Percentiles rank a stretch among this genome's conserved stretches.
Conservation (phyloP, 2,888 invertebrate genomes). For the Sinelater perroti region DNA sequence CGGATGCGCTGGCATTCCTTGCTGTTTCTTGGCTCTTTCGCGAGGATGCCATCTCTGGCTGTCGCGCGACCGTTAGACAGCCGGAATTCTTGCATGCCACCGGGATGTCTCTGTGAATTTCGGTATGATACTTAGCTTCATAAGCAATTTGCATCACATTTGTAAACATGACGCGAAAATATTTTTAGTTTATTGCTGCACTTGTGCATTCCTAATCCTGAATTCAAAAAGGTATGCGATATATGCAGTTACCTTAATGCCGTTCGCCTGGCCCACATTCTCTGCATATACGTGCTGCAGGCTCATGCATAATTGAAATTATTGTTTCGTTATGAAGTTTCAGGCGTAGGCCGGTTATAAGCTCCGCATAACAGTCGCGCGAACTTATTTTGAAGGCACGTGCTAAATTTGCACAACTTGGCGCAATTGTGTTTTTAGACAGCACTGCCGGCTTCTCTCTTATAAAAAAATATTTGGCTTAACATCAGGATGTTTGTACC, state of each 20-base stretch:
- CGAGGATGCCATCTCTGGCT: slow-evolving; percentile 3
- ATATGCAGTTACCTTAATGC: slow-evolving; percentile 1
- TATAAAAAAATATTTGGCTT: too few relatives aligned
- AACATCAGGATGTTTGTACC: too few relatives aligned
- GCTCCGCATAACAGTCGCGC: background rate
- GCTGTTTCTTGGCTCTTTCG: slow-evolving; percentile 6
- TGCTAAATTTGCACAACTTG: too few relatives aligned
- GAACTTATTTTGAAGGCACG: slow-evolving; percentile 14
- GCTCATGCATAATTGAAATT: slow-evolving; percentile 15
- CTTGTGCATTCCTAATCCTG: too few relatives aligned
- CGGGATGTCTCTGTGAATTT: slow-evolving; percentile 3
- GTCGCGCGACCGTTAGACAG: slow-evolving; percentile 14
- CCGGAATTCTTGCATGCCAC: slow-evolving; percentile 20
- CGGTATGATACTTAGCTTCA: background rate
- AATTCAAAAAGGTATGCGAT: too few relatives aligned
- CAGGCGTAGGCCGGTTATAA: slow-evolving; percentile 7
- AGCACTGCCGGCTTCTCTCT: too few relatives aligned
- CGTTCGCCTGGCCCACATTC: slow-evolving; percentile 13
- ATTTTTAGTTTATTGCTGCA: background rate
- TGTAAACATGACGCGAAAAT: too few relatives aligned
- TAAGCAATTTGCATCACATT: too few relatives aligned
- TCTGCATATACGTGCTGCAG: background rate
- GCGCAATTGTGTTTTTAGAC: too few relatives aligned
- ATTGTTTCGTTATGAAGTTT: slow-evolving; percentile 2
- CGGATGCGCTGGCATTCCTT: slow-evolving; percentile 1